A percentile compares a stretch with the other conserved stretches of the same genome.
Conservation (phyloP, 92 coral and sea anemone genomes). For the Blastomussa wellsi region DNA sequence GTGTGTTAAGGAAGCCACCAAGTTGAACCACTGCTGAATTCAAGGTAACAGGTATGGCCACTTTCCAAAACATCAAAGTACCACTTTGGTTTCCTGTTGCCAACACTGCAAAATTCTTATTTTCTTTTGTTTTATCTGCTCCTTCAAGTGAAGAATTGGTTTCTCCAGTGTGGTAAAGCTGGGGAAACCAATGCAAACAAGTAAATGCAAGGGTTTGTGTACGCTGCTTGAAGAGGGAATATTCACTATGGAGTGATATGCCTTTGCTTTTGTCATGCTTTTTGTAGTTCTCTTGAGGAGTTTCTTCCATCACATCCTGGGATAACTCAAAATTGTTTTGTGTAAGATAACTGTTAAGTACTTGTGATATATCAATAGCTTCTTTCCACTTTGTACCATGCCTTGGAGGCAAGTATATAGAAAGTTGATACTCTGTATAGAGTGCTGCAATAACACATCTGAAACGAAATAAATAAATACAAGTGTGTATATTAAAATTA, state of each 20-base stretch:
- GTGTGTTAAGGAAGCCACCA: slow-evolving; percentile 18
- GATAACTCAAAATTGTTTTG: slow-evolving; percentile 1
- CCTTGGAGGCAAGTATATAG: slow-evolving; percentile 17
- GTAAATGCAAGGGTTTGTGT: slow-evolving; percentile 17
- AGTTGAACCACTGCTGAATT: slow-evolving; percentile 15
- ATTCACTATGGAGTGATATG: not conserved
- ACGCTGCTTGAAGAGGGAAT: slow-evolving; percentile 21
- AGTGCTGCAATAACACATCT: slow-evolving; percentile 39
- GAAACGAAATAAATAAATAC: not conserved
- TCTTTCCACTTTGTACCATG: slow-evolving; percentile 29
- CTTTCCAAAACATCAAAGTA: slow-evolving; percentile 68
- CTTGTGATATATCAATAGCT: slow-evolving; percentile 16
- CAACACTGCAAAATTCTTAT: slow-evolving; percentile 45
- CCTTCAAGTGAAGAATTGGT: not conserved
- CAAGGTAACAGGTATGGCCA: slow-evolving; percentile 34
- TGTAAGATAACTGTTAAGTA: not conserved
- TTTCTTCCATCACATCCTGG: slow-evolving; percentile 26
- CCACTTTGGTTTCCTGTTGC: slow-evolving; percentile 69
- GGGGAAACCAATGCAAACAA: slow-evolving; percentile 37
- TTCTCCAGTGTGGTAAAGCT: slow-evolving; percentile 3
- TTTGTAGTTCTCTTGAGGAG: not conserved
- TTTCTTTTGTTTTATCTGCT: not conserved
- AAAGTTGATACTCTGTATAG: slow-evolving; percentile 32
- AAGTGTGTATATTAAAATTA: not conserved
- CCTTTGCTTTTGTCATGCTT: not conserved